Percentiles rank a stretch among this genome's conserved stretches.
phyloP scores from a whole-genome alignment of 2,797 vertebrate species.

The Pelochelys cantorii region DNA sequence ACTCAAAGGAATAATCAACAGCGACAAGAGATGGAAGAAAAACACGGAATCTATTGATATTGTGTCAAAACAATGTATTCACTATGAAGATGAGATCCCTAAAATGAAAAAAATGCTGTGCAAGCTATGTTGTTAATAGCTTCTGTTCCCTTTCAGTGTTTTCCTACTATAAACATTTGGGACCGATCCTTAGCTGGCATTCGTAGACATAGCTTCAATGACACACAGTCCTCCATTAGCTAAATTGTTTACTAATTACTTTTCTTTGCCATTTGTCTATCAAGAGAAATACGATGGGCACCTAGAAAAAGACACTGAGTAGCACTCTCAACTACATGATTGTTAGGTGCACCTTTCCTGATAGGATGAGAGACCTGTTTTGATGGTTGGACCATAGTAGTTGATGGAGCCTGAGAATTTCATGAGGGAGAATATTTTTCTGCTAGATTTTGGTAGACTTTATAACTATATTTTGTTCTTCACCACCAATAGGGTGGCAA shows the following conservation, averaged over 20 bases:
- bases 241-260: background rate
- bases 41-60: background rate
- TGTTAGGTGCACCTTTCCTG: background rate
- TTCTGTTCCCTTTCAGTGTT: background rate
- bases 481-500: background rate
- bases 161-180: background rate
- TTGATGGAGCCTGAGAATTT: background rate
- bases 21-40: background rate
- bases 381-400: background rate
- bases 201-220: background rate
- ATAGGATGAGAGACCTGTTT: background rate
- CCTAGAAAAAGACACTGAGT: background rate
- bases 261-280: background rate
- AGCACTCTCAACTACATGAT: background rate
- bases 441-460: background rate
- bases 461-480: background rate
- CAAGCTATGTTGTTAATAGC: background rate
- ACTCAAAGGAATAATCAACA: background rate
- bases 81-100: constrained; percentile 15
- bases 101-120: background rate
- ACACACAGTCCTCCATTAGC: background rate
- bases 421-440: background rate
- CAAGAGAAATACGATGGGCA: background rate
- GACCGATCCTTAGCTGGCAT: background rate
- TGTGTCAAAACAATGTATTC: constrained; percentile 1